These are phyloP conservation scores for Hymenopus coronatus DNA, from an alignment of 2,888 invertebrate genomes.

Conservation along the genomic window DNA sequence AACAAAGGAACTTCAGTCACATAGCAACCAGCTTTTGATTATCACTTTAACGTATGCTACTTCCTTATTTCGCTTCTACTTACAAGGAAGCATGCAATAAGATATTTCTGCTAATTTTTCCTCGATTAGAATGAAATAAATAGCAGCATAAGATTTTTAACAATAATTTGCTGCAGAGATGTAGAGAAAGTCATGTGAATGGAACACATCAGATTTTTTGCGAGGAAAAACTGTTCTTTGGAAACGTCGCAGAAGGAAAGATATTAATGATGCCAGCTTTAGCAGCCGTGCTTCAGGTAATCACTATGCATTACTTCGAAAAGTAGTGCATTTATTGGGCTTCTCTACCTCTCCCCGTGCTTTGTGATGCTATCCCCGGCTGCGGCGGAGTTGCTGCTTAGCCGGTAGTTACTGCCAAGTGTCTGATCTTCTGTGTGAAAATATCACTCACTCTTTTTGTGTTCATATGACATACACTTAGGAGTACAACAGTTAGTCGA, in stretches of 20 bases:
- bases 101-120: too few relatives aligned
- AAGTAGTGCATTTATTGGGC: not conserved
- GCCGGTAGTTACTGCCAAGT: not conserved
- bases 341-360: not conserved
- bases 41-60: too few relatives aligned
- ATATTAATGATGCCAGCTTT: not conserved
- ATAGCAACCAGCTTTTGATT: too few relatives aligned
- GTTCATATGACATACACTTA: not conserved
- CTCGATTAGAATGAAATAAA: too few relatives aligned
- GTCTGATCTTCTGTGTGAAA: not conserved
- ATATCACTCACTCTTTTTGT: not conserved
- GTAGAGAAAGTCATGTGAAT: too few relatives aligned
- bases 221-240: not conserved
- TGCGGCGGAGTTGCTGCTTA: not conserved
- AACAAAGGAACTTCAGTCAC: too few relatives aligned
- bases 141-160: too few relatives aligned
- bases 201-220: too few relatives aligned
- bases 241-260: not conserved
- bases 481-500: not conserved
- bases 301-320: not conserved
- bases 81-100: too few relatives aligned
- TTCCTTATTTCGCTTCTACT: too few relatives aligned
- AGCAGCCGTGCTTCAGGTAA: not conserved
- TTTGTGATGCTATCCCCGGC: constrained; percentile 10
- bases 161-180: too few relatives aligned